These are phyloP conservation scores for Scalopus aquaticus DNA, from an alignment of 2,113 vertebrate genomes.

Conservation along the genomic window DNA sequence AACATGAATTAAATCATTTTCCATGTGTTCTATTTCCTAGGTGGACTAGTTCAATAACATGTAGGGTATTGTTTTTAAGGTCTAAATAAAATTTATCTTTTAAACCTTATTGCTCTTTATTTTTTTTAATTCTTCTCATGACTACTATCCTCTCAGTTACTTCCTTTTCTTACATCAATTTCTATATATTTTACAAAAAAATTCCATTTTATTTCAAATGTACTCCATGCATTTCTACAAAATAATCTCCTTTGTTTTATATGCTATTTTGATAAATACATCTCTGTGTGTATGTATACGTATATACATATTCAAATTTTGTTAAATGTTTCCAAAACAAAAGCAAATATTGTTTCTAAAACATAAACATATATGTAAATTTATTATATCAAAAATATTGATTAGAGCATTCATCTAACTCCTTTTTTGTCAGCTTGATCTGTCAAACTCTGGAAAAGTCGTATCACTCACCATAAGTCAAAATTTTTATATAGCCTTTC, in stretches of 20 bases:
- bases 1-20: neutral
- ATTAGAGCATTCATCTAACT: neutral
- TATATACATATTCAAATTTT: neutral
- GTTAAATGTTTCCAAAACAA: neutral
- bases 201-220: neutral
- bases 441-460: neutral
- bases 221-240: neutral
- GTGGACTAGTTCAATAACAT: neutral
- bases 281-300: too few species aligned
- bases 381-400: neutral
- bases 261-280: neutral
- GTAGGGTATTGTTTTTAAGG: neutral
- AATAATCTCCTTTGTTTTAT: neutral
- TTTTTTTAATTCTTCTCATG: neutral
- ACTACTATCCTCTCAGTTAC: neutral
- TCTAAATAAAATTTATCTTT: neutral
- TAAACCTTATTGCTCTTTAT: neutral
- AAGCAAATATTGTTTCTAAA: neutral
- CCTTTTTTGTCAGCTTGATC: neutral
- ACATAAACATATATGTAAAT: neutral
- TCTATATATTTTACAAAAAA: neutral
- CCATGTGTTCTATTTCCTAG: neutral
- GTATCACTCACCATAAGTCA: neutral
- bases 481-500: neutral
- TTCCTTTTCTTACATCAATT: neutral